Base-by-base conservation (phyloP, 2,113 vertebrate species). In the Sphaerodactylus townsendi region DNA sequence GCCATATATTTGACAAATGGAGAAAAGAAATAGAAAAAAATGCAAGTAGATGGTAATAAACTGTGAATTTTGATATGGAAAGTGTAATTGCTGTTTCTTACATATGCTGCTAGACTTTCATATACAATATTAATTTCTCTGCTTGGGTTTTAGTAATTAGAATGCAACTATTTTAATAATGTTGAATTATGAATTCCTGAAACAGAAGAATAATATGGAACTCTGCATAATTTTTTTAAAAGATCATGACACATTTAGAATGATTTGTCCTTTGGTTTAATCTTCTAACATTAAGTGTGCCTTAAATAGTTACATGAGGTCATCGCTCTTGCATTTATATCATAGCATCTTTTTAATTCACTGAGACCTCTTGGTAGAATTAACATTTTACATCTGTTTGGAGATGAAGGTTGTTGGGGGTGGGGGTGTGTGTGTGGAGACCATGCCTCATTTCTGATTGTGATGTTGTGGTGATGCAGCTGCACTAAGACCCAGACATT, bases 261-360 rank as follows among this genome's bases (percentile, higher is more conserved):
- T 10, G 62, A 28, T 81, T 78, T 15, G 71, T 65, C 10, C 7
- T 79, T 84, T 81, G 88, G 10, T 1, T 70, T 80, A 72, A 46
- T 70, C 0, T 30, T 83, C n/a, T n/a, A 9, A 28, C 17, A 48
- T 48, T 50, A 59, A 41, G 3, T 74, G 19, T 65, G 73, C 8
- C 21, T 33, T 44, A 46, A 79, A 28, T 75, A 65, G 73, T 48
- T 23, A 72, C 21, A 48, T 10, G 15, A 19, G 21, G 74, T 65
- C 73, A 59, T 37, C 30, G 56, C 15, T 10, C 72, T 33, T 87
- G 90, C n/a, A 90, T 86, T 87, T 92, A 84, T 89, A 91, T 90
- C 87, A 90, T 88, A 87, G 70, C 81, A 87, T 37, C 4, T 53
- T 84, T 87, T 30, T 80, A 86, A 89, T 89, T 89, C 89, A 91